Percentiles rank a stretch among this genome's conserved stretches.
Conservation (phyloP, 2,797 vertebrate genomes). For the Anolis apletophallus region DNA sequence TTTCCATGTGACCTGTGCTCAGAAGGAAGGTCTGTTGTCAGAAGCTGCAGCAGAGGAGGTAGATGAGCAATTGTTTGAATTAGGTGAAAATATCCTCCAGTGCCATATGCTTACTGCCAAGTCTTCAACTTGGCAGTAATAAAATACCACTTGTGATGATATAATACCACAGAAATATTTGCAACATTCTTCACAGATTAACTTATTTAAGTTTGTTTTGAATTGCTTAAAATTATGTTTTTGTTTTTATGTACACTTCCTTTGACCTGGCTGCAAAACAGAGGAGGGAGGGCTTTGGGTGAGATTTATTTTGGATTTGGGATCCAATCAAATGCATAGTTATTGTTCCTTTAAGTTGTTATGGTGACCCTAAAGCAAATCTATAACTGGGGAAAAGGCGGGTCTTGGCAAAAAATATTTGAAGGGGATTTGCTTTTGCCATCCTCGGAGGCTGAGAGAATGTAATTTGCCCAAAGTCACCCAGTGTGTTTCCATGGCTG, state of each 20-base stretch:
- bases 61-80: constrained; percentile 14
- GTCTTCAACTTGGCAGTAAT: background rate
- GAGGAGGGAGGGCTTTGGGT: background rate
- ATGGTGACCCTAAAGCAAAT: no score
- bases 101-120: background rate
- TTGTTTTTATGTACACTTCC: background rate
- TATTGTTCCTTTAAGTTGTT: no score
- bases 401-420: no score
- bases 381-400: no score
- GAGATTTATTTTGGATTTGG: background rate
- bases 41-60: constrained; percentile 99
- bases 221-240: background rate
- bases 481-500: no score
- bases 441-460: no score
- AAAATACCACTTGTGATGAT: no score
- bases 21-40: constrained; percentile 96
- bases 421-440: no score
- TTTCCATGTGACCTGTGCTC: constrained; percentile 98
- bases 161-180: background rate
- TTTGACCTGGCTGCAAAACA: background rate
- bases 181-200: background rate
- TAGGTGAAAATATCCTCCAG: background rate
- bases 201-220: background rate
- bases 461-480: no score
- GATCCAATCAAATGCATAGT: background rate